A percentile compares a stretch with the other conserved stretches of the same genome.
Conservation (phyloP, 2,888 invertebrate genomes). For the Drosophila merina region DNA sequence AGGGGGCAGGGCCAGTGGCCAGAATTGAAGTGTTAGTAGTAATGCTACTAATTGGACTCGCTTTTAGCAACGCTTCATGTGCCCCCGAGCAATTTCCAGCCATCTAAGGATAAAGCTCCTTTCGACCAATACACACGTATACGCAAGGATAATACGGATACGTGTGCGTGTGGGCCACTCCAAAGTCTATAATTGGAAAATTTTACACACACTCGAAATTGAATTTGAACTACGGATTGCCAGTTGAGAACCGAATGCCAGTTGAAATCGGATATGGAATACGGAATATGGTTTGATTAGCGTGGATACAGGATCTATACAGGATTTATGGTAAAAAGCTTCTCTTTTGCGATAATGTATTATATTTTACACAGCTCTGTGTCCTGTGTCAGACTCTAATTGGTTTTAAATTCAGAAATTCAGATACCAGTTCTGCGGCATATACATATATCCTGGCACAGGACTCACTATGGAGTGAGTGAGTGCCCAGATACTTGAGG, state of each 20-base stretch:
- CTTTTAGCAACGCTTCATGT: conserved; percentile 73
- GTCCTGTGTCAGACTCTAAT: background rate
- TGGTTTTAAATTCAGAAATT: too few relatives aligned
- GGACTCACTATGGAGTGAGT: background rate
- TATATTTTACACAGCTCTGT: background rate
- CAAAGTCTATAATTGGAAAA: conserved; percentile 76
- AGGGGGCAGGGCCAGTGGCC: conserved; percentile 31
- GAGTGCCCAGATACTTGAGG: background rate
- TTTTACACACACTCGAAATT: conserved; percentile 76
- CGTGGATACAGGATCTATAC: too few relatives aligned
- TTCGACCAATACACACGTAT: conserved; percentile 26
- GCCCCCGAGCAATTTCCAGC: conserved; percentile 55
- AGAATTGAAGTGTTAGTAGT: conserved; percentile 81
- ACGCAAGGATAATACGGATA: background rate
- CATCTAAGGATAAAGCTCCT: conserved; percentile 52
- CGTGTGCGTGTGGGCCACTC: background rate
- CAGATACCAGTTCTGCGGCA: background rate
- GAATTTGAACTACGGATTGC: conserved; percentile 50
- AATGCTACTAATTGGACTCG: conserved; percentile 81
- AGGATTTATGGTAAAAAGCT: too few relatives aligned
- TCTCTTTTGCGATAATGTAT: background rate
- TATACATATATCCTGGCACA: background rate
- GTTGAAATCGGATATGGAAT: conserved; percentile 12
- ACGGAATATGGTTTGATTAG: conserved; percentile 22
- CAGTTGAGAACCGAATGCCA: conserved; percentile 2